phyloP scores from a whole-genome alignment of 1,140 invertebrate genomes.

The Leptonema lineaticorne region DNA sequence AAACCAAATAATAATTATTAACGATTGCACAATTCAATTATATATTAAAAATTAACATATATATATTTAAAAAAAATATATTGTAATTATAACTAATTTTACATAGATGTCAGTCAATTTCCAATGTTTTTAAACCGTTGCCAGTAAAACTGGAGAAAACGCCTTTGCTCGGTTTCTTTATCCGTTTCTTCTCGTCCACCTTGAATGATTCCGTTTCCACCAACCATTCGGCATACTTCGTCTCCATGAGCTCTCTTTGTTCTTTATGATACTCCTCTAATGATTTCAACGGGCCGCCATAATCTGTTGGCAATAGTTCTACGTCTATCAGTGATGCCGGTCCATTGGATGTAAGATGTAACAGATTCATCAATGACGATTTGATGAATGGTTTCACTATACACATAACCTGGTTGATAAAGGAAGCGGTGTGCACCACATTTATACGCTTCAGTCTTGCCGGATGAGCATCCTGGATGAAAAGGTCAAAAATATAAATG shows the following conservation, averaged over 20 bases:
- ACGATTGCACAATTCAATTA: too few species aligned
- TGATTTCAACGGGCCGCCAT: slow-evolving; percentile 51
- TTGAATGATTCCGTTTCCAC: slow-evolving; percentile 54
- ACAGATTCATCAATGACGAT: slow-evolving; percentile 57
- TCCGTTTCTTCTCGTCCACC: slow-evolving; percentile 54
- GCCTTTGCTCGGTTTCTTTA: slow-evolving; percentile 54
- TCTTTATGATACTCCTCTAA: slow-evolving; percentile 54
- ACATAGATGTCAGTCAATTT: slow-evolving; percentile 53
- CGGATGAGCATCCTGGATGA: slow-evolving; percentile 59
- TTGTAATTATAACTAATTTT: too few species aligned
- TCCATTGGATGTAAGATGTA: slow-evolving; percentile 57
- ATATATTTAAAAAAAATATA: too few species aligned
- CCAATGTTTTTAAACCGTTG: slow-evolving; percentile 51
- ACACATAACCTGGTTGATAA: slow-evolving; percentile 64
- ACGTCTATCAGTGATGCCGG: slow-evolving; percentile 51
- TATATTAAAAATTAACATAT: too few species aligned
- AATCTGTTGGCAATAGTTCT: slow-evolving; percentile 54
- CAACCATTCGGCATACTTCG: slow-evolving; percentile 54
- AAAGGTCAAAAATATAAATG: background rate
- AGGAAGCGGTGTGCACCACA: slow-evolving; percentile 60
- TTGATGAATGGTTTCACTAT: slow-evolving; percentile 60
- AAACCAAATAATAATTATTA: too few species aligned
- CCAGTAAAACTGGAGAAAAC: slow-evolving; percentile 54
- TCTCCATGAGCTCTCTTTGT: slow-evolving; percentile 53
- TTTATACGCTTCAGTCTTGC: slow-evolving; percentile 61